Base-by-base conservation (phyloP, 1,140 invertebrate species). In the Episyrphus balteatus region DNA sequence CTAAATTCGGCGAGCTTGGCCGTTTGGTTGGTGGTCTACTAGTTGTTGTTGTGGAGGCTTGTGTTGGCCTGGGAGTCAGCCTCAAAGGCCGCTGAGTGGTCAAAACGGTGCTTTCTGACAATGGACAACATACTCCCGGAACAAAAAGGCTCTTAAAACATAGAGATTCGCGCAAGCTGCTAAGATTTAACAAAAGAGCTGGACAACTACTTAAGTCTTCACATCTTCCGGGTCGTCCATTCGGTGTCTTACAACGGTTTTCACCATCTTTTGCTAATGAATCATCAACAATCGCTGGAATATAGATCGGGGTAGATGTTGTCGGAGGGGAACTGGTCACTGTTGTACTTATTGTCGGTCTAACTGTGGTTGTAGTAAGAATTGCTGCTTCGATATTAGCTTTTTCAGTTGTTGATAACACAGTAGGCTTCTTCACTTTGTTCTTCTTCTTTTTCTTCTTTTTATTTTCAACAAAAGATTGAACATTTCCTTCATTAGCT, bases 131-230 rank as follows among this genome's bases (percentile, higher is more conserved):
- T 2, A 93, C 88, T 14, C 89, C 91, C 2, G 91, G 91, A 3
- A 91, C 84, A 57, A 93, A 91, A 1, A 93, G 71, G 51, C 85
- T 87, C 68, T 93, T 92, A 59, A 95, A 94, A 61, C 91, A 95
- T 8, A 94, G 73, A 0, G 88, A 92, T 58, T 91, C 84, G 33
- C 89, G 71, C 1, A 95, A 70, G 59, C 81, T 86, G 9, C 79
- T 78, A 11, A 93, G 71, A 62, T 94, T 88, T 8, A 94, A 68
- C 1, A 95, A 70, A 11, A 95, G 64, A 53, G 89, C 86, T 0
- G 90, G 88, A 67, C 91, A 94, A 51, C 85, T 85, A 53, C 86
- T 88, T 9, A 95, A 72, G 64, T 93, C 90, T 55, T 89, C 82
- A 53, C 91, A 94, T 48, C 82, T 79, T n/a, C 91, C 91, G 1